Percentiles rank a stretch among this genome's conserved stretches.
Conservation (phyloP, 2,113 vertebrate genomes). For the Xerus inauris region DNA sequence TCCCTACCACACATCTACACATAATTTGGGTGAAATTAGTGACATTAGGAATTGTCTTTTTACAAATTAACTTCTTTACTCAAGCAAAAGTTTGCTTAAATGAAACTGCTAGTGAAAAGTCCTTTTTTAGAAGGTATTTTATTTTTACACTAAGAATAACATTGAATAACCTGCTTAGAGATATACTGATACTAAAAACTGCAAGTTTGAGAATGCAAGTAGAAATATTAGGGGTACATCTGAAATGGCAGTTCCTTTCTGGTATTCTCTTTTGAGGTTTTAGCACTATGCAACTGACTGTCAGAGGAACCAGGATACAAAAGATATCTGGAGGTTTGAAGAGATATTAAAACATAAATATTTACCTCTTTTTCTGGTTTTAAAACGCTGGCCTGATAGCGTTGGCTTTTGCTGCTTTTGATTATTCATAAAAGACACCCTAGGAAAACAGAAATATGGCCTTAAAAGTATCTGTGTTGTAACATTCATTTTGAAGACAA, state of each 20-base stretch:
- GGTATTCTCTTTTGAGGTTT: not conserved
- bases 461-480: conserved; percentile 44
- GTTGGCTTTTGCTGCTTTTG: conserved; percentile 99
- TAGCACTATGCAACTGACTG: not conserved
- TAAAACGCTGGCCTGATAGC: conserved; percentile 99
- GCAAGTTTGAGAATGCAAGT: not conserved
- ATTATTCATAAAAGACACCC: conserved; percentile 99
- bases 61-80: not conserved
- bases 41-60: not conserved
- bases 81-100: not conserved
- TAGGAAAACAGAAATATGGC: conserved; percentile 75
- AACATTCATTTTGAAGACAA: not conserved
- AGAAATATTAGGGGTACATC: not conserved
- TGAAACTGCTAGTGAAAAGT: conserved; percentile 24
- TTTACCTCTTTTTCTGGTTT: conserved; percentile 99
- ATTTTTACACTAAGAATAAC: not conserved
- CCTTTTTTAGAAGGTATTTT: not conserved
- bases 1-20: not conserved
- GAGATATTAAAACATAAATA: not conserved
- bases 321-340: not conserved
- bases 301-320: not conserved
- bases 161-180: not conserved
- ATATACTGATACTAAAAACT: not conserved
- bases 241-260: conserved; percentile 19
- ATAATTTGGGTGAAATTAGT: not conserved